Evolutionary conservation across 1,140 invertebrate genomes (phyloP), one percentile per base, ranked within the genome.

Genomic region (Bombus consobrinus): DNA sequence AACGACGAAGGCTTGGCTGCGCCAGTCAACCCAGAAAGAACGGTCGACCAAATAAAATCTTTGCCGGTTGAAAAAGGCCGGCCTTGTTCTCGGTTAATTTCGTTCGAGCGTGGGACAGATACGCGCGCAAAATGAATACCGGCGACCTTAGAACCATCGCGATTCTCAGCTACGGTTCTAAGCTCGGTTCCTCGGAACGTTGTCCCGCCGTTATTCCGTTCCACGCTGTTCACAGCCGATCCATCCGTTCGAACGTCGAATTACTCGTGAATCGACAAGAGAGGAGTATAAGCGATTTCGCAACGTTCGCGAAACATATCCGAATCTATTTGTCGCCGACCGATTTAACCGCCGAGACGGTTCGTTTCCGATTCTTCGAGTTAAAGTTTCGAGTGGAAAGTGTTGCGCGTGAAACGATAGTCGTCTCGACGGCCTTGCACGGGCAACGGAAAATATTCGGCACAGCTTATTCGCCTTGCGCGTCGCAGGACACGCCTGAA

Each of bases 21-120:
- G 53, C 28, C 32, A 25, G 39, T 73, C 47, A 32, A 37, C 8
- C 18, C 3, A 6, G 28, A 53, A 22, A n/a, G n/a, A n/a, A n/a
- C n/a, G 37, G 41, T 34, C 22, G 37, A 39, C 28, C 47, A 78
- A 78, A 78, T 78, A 25, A 78, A 83, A 83, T 69, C 22, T 69
- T 57, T 12, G 15, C 18, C 12, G 43, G 1, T 25, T 18, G 66
- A 73, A 47, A 64, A 82, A 74, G 39, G 13, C 53, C 32, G 39
- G 10, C 25, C 12, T 41, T 34, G 62, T 37, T 34, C 34, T 2
- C 18, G n/a, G 59, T 76, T 83, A 78, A 78, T 83, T 69, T 69
- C 22, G 41, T 69, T 69, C 18, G 59, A 71, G 77, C 57, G 68
- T 32, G 25, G 0, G 0, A 32, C 2, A 5, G 25, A 47, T 13